phyloP scores from a whole-genome alignment of 37 sponge, comb jelly and placozoan genomes.

The Bolinopsis microptera region DNA sequence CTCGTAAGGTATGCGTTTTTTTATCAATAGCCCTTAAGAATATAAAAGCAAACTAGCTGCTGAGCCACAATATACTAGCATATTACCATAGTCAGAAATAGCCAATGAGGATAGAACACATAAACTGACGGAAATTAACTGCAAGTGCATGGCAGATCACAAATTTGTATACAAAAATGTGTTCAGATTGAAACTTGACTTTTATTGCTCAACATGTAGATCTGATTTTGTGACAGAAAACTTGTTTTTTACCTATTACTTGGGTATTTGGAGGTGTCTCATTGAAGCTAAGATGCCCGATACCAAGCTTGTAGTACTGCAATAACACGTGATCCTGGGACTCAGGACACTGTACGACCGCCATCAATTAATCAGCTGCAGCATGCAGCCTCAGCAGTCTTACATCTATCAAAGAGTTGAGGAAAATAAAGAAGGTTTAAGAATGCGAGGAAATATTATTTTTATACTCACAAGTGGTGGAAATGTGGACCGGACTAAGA shows the following conservation, averaged over 20 bases:
- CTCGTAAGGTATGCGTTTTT: too few relatives aligned
- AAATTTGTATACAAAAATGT: too few relatives aligned
- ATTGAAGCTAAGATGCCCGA: not conserved
- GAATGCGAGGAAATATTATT: not conserved
- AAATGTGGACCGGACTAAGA: not conserved
- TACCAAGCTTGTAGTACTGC: slow-evolving; percentile 20
- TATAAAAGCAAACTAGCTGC: too few relatives aligned
- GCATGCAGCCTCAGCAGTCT: not conserved
- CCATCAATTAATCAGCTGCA: not conserved
- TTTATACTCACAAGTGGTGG: not conserved
- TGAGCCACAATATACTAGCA: too few relatives aligned
- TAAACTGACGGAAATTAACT: too few relatives aligned
- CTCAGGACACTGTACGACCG: not conserved
- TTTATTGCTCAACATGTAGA: too few relatives aligned
- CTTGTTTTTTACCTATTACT: slow-evolving; percentile 32
- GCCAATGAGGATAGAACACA: too few relatives aligned
- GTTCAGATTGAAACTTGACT: too few relatives aligned
- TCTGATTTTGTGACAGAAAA: too few relatives aligned
- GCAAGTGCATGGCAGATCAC: too few relatives aligned
- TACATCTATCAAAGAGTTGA: not conserved
- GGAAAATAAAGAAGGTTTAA: not conserved
- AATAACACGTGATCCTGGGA: slow-evolving; percentile 26
- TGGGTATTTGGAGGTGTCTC: not conserved
- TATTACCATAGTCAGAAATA: too few relatives aligned
- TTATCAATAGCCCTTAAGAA: too few relatives aligned